Percentiles rank a stretch among this genome's conserved stretches.
These are phyloP conservation scores for Drosophila carrolli DNA, from an alignment of 1,140 invertebrate genomes.

Conservation along the genomic window DNA sequence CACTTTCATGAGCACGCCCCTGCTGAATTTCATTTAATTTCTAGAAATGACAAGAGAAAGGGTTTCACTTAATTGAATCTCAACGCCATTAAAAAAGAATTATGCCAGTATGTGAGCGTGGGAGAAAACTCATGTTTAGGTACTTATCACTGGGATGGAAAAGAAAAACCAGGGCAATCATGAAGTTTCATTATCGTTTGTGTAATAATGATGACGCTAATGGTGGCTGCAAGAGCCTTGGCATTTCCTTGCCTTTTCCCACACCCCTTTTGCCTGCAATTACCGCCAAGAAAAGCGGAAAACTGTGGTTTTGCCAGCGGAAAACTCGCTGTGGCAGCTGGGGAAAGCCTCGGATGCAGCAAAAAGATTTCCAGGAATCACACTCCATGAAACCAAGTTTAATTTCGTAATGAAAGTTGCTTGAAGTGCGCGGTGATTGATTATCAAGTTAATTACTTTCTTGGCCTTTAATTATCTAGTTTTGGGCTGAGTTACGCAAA, in stretches of 20 bases:
- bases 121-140: slow-evolving; percentile 32
- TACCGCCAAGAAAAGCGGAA: slow-evolving; percentile 35
- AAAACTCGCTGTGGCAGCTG: slow-evolving; percentile 2
- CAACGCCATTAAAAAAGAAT: slow-evolving; percentile 77
- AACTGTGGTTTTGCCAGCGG: slow-evolving; percentile 8
- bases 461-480: slow-evolving; percentile 4
- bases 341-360: slow-evolving; percentile 13
- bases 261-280: slow-evolving; percentile 17
- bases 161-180: slow-evolving; percentile 24
- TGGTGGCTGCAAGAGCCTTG: slow-evolving; percentile 57
- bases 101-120: slow-evolving; percentile 39
- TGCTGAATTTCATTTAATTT: slow-evolving; percentile 63
- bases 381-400: slow-evolving; percentile 30
- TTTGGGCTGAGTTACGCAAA: not conserved
- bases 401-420: slow-evolving; percentile 39
- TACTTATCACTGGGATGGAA: slow-evolving; percentile 42
- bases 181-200: slow-evolving; percentile 60
- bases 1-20: slow-evolving; percentile 16
- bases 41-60: slow-evolving; percentile 64
- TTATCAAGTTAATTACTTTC: slow-evolving; percentile 33
- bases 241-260: not conserved
- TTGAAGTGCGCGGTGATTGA: slow-evolving; percentile 26
- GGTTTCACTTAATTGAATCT: slow-evolving; percentile 74
- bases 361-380: slow-evolving; percentile 22
- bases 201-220: slow-evolving; percentile 61